Evolutionary conservation across 2,797 vertebrate genomes (phyloP), one percentile per base, ranked within the genome.

Genomic region (Sebastes steindachneri): DNA sequence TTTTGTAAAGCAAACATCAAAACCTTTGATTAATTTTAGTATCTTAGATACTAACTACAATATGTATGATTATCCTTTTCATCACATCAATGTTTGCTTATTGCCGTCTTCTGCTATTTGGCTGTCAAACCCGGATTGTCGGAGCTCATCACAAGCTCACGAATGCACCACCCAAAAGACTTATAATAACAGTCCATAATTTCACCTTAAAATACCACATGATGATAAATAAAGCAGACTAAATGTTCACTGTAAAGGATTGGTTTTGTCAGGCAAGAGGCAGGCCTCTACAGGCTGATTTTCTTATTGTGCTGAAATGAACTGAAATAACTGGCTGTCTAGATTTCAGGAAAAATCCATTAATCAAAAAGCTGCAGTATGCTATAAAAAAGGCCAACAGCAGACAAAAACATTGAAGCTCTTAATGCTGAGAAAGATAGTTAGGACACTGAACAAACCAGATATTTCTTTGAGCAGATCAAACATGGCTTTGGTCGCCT

Each of bases 401-500:
- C 7, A 21, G 6, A 53, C 5, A 31, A 41, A 77, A 31, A 21
- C 35, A 25, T 19, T 45, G 23, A 66, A 37, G 14, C 26, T 48
- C 11, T 23, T 10, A 54, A 74, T 19, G 7, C 9, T 58, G 10
- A 60, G 4, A 64, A 23, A n/a, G 21, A 29, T 3, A 67, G 64
- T 55, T 54, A 62, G 55, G 82, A 77, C 2, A 51, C 5, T 67
- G 37, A 88, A 94, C 95, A 60, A 86, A 96, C 96, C 95, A 53
- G 93, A 95, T 80, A 96, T 95, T 91, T 96, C 96, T 81, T 96
- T 96, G 73, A 96, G 84, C 54, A 96, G 93, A 79, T 96, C 95
- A 91, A 95, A 94, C 53, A 96, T 89, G 77, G 93, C 96, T 92
- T 96, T 96, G 54, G 93, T 94, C 1, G 93, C 91, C 72, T 96